Evolutionary conservation across 2,888 invertebrate species (phyloP).

Genomic region (Epistrophe eligans): DNA sequence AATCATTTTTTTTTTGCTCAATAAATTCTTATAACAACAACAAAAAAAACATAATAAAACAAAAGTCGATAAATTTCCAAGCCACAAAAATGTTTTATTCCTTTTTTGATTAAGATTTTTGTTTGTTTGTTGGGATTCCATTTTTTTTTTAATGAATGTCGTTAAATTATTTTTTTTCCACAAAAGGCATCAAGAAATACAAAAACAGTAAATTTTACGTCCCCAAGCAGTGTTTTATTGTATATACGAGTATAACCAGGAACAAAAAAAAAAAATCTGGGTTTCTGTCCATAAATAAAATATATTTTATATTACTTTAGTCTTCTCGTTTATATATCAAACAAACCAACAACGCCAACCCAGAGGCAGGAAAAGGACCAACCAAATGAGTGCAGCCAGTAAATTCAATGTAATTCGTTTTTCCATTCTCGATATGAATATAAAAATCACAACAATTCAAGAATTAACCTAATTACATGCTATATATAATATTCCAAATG

Average conservation of each 20-base stretch:
- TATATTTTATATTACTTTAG: not conserved
- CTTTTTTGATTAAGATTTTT: constrained; percentile 16
- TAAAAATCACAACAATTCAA: constrained; percentile 40
- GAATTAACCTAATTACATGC: constrained; percentile 63
- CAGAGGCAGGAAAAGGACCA: not conserved
- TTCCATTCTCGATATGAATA: not conserved
- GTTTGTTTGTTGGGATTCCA: not conserved
- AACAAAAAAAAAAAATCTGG: not conserved
- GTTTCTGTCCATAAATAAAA: constrained; percentile 4
- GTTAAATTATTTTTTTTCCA: not conserved
- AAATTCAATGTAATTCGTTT: constrained; percentile 10
- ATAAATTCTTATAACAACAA: not conserved
- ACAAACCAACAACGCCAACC: too few relatives aligned
- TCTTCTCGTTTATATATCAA: not conserved
- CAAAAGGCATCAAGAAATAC: not conserved
- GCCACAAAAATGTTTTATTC: constrained; percentile 16
- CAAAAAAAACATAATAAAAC: not conserved
- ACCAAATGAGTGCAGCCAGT: constrained; percentile 9
- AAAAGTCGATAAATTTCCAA: not conserved
- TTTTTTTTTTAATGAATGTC: constrained; percentile 14
- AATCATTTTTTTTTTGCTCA: not conserved
- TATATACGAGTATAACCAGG: not conserved
- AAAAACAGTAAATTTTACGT: constrained; percentile 8
- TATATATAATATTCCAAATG: constrained; percentile 43
- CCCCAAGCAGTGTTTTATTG: constrained; percentile 12